Conservation (phyloP, 2,888 invertebrate species). For the Dendrolimus houi region DNA sequence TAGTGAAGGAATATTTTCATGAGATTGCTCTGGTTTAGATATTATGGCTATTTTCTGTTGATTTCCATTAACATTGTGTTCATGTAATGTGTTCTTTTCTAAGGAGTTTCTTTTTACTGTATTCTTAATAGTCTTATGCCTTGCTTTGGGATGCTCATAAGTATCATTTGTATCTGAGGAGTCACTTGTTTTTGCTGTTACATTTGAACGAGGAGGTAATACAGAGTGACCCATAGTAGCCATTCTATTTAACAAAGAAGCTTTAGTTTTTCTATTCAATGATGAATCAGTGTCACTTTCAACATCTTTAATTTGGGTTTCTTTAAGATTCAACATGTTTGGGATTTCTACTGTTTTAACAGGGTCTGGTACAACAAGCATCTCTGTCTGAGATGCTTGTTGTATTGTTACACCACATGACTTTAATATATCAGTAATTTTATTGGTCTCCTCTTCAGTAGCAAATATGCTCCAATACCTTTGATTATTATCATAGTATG, state of each 20-base stretch:
- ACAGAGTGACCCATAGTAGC: slow-evolving; percentile 64
- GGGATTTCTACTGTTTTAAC: slow-evolving; percentile 8
- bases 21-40: slow-evolving; percentile 15
- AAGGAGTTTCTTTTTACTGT: slow-evolving; percentile 24
- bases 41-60: slow-evolving; percentile 16
- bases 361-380: slow-evolving; percentile 17
- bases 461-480: slow-evolving; percentile 59
- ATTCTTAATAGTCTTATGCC: slow-evolving; percentile 42
- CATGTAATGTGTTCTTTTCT: slow-evolving; percentile 25
- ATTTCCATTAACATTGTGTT: slow-evolving; percentile 20
- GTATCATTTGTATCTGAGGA: slow-evolving; percentile 50
- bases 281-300: slow-evolving; percentile 58
- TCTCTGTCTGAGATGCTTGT: slow-evolving; percentile 18
- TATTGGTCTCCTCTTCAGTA: slow-evolving; percentile 34
- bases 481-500: slow-evolving; percentile 47
- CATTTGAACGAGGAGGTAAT: slow-evolving; percentile 32
- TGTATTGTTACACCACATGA: slow-evolving; percentile 31
- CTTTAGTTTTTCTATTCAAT: slow-evolving; percentile 47
- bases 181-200: slow-evolving; percentile 39
- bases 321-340: slow-evolving; percentile 1
- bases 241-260: slow-evolving; percentile 57
- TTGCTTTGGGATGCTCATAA: slow-evolving; percentile 29
- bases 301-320: slow-evolving; percentile 14
- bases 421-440: slow-evolving; percentile 36
- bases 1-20: slow-evolving; percentile 17